phyloP scores from a whole-genome alignment of 1,140 invertebrate species.

The Drosophila pectinifera region DNA sequence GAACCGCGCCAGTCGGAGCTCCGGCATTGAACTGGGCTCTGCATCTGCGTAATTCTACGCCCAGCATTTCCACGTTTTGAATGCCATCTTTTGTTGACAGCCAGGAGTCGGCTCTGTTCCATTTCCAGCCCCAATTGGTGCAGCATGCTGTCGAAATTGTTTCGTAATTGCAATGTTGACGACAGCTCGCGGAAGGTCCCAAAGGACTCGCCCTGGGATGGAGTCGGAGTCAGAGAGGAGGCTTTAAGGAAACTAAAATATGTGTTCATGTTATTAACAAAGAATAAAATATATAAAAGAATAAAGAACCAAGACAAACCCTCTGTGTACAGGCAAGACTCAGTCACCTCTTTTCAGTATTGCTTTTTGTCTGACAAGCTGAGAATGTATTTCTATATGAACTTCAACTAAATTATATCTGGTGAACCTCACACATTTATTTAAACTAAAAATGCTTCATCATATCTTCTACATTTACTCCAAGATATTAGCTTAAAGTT shows the following conservation, averaged over 20 bases:
- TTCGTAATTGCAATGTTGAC: constrained; percentile 81
- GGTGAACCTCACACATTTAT: too few relatives aligned
- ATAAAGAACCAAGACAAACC: too few relatives aligned
- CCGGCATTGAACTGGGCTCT: constrained; percentile 59
- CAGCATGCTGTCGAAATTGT: constrained; percentile 80
- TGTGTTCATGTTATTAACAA: too few relatives aligned
- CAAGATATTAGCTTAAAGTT: too few relatives aligned
- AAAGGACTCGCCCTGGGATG: not conserved
- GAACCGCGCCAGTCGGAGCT: constrained; percentile 12
- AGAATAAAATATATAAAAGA: not conserved
- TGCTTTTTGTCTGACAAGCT: too few relatives aligned
- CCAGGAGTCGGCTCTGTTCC: constrained; percentile 38
- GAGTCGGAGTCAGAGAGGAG: not conserved
- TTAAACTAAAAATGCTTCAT: too few relatives aligned
- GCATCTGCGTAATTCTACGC: constrained; percentile 80
- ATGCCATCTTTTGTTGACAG: constrained; percentile 70
- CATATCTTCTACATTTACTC: too few relatives aligned
- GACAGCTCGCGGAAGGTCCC: constrained; percentile 53
- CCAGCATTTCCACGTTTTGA: constrained; percentile 62
- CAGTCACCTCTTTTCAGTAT: too few relatives aligned
- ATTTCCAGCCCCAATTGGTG: constrained; percentile 62
- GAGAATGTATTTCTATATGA: too few relatives aligned
- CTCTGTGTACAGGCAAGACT: too few relatives aligned
- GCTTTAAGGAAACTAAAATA: too few relatives aligned
- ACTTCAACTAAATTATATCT: too few relatives aligned